These are phyloP conservation scores for Bos taurus DNA, from an alignment of 2,113 vertebrate species.

Conservation along the genomic window DNA sequence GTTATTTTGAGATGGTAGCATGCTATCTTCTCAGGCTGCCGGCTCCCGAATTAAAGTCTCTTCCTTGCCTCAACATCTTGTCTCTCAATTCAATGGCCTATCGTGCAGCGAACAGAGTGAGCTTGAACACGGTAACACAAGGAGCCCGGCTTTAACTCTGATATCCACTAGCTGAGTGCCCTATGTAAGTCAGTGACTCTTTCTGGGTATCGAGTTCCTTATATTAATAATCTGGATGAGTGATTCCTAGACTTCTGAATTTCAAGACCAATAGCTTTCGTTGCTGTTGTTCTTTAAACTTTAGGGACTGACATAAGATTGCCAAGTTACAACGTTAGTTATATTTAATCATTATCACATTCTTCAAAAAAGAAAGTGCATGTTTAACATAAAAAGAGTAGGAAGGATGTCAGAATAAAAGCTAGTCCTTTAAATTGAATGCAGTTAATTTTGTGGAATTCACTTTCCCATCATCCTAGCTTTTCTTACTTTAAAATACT, in stretches of 20 bases:
- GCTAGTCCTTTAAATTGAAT: not conserved
- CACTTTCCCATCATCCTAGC: not conserved
- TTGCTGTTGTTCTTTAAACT: not conserved
- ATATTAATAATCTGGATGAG: not conserved
- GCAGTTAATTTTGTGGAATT: not conserved
- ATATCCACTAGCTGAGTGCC: not conserved
- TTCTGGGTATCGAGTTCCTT: not conserved
- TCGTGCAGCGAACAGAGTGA: not conserved
- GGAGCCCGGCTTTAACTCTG: not conserved
- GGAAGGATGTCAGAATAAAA: not conserved
- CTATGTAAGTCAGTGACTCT: not conserved
- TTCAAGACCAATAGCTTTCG: not conserved
- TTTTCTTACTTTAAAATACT: not conserved
- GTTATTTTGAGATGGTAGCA: not conserved
- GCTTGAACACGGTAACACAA: not conserved
- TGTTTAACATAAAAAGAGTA: not conserved
- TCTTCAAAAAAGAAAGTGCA: not conserved
- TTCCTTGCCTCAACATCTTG: not conserved
- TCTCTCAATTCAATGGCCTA: not conserved
- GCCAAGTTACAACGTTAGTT: not conserved
- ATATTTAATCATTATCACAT: not conserved
- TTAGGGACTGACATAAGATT: not conserved
- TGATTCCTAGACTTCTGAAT: not conserved
- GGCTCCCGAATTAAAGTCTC: not conserved
- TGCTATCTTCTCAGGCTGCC: not conserved